These are phyloP conservation scores for Batillaria attramentaria DNA, from an alignment of 1,140 invertebrate genomes.

Conservation along the genomic window DNA sequence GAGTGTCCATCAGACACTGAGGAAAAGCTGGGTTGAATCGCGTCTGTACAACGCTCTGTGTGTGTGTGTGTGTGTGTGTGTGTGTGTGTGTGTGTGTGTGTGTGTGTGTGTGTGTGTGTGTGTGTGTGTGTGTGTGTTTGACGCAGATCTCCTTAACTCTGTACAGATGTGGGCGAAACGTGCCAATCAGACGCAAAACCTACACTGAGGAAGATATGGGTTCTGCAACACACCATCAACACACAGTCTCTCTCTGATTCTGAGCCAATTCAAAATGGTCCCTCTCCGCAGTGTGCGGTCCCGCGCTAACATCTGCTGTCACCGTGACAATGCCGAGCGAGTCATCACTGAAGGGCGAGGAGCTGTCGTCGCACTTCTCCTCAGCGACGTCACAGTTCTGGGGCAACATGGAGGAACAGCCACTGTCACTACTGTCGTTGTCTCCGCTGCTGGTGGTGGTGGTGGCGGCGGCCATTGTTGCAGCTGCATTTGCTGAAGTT, in stretches of 20 bases:
- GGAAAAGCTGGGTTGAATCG: too few relatives aligned
- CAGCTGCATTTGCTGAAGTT: not conserved
- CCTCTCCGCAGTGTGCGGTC: not conserved
- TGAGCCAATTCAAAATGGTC: too few relatives aligned
- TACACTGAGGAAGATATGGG: not conserved
- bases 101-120: too few relatives aligned
- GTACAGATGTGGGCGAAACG: not conserved
- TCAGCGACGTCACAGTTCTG: not conserved
- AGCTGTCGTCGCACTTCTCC: not conserved
- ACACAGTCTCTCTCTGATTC: not conserved
- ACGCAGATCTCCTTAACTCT: not conserved
- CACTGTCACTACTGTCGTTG: constrained; percentile 17
- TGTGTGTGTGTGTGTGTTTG: not conserved
- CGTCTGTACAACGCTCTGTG: not conserved
- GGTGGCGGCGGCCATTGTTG: not conserved
- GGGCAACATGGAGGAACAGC: not conserved
- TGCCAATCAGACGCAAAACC: not conserved
- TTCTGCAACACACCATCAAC: not conserved
- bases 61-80: constrained; percentile 17
- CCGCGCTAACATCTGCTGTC: not conserved
- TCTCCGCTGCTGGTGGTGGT: not conserved
- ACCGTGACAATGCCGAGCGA: not conserved
- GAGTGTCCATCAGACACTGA: too few relatives aligned
- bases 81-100: too few relatives aligned
- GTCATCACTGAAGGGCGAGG: not conserved